Evolutionary conservation across 2,113 vertebrate species (phyloP).

Genomic region (Nibea albiflora): DNA sequence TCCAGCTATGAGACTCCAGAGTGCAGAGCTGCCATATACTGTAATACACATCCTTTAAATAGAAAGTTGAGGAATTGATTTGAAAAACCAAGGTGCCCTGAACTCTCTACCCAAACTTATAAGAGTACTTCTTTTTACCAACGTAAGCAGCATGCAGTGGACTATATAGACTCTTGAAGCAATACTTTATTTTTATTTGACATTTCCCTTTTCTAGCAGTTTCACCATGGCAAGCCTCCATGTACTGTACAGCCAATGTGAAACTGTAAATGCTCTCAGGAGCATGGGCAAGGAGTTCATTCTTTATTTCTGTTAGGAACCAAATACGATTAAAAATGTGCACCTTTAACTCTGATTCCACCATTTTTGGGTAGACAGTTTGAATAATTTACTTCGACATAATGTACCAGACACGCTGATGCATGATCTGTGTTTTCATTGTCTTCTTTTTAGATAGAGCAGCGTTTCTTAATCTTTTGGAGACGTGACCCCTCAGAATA

Average conservation of each 20-base stretch:
- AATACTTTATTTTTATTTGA: constrained; percentile 55
- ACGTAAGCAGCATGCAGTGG: constrained; percentile 28
- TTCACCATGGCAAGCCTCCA: constrained; percentile 31
- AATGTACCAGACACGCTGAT: neutral
- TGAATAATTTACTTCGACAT: too few species aligned
- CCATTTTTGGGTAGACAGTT: neutral
- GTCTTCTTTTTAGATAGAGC: too few species aligned
- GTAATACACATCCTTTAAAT: constrained; percentile 40
- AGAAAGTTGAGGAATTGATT: constrained; percentile 52
- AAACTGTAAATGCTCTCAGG: neutral
- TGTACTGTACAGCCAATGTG: constrained; percentile 7
- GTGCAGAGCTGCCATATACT: constrained; percentile 34
- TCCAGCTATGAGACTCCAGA: constrained; percentile 30
- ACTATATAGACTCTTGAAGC: constrained; percentile 14
- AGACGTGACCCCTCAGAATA: too few species aligned
- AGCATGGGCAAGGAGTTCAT: neutral
- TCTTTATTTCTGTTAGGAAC: neutral
- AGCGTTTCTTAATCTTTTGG: too few species aligned
- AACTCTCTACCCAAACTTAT: constrained; percentile 52
- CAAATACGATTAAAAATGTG: neutral
- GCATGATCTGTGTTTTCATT: too few species aligned
- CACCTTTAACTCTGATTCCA: constrained; percentile 2
- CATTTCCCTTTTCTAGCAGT: constrained; percentile 50
- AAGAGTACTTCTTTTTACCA: constrained; percentile 35
- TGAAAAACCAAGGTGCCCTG: constrained; percentile 29